Evolutionary conservation across 2,888 invertebrate species (phyloP).

Genomic region (Mythimna vitellina): DNA sequence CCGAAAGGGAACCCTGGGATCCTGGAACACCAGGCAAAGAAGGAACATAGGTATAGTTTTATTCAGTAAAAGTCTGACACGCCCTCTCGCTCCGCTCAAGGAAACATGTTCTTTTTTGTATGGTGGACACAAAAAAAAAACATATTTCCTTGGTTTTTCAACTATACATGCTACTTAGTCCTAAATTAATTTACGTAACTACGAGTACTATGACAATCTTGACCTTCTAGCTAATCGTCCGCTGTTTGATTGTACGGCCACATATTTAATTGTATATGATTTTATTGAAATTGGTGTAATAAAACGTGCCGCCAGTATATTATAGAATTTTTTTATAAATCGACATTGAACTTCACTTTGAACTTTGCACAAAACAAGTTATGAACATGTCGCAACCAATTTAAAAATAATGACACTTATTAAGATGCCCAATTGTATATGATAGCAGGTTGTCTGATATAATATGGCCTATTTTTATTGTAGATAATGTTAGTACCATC

Average conservation of each 20-base stretch:
- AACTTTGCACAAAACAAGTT: background rate
- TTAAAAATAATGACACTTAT: background rate
- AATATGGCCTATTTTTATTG: background rate
- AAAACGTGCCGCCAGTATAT: background rate
- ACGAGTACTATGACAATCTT: background rate
- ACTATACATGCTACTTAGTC: background rate
- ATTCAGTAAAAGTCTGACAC: too few species aligned
- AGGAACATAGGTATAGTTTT: too few species aligned
- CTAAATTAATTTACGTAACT: background rate
- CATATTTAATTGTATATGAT: background rate
- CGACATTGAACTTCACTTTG: constrained; percentile 5
- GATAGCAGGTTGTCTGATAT: too few species aligned
- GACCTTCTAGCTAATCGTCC: background rate
- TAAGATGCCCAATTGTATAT: background rate
- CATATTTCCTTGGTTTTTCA: background rate
- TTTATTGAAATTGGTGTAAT: background rate
- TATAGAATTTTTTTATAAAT: background rate
- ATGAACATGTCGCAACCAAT: background rate
- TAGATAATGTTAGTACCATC: background rate
- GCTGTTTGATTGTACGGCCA: background rate
- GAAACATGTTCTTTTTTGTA: too few species aligned
- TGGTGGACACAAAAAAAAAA: too few species aligned
- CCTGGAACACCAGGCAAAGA: too few species aligned
- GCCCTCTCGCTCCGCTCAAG: too few species aligned
- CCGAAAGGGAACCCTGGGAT: too few species aligned